Evolutionary conservation across 2,797 vertebrate species (phyloP).

Genomic region (Chloroceryle amazona): DNA sequence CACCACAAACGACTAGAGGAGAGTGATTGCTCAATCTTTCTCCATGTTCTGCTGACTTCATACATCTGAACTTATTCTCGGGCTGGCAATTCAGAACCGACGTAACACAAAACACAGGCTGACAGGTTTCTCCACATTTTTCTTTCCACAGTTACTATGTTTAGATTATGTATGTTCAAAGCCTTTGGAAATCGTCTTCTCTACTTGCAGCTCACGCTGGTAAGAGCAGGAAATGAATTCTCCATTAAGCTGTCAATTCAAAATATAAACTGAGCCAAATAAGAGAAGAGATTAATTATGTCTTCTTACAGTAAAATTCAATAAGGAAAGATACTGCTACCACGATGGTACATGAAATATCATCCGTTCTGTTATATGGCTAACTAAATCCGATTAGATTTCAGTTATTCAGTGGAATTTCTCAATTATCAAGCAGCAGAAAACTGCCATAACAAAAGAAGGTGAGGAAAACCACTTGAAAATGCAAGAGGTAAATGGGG

Average conservation of each 20-base stretch:
- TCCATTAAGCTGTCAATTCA: background rate
- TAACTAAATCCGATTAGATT: slow-evolving; percentile 6
- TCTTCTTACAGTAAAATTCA: background rate
- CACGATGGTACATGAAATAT: background rate
- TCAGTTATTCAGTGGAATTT: slow-evolving; percentile 4
- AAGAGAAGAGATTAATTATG: background rate
- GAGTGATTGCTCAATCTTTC: background rate
- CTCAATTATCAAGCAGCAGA: background rate
- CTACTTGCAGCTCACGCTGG: background rate
- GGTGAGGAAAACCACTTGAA: background rate
- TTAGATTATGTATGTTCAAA: background rate
- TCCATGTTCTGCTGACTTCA: background rate
- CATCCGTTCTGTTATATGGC: background rate
- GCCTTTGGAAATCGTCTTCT: background rate
- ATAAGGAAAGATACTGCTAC: background rate
- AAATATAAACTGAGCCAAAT: background rate
- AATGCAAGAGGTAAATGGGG: background rate
- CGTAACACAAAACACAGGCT: background rate
- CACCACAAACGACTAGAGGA: background rate
- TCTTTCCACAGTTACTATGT: background rate
- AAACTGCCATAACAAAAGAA: background rate
- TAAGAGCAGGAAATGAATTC: background rate
- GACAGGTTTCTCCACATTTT: background rate
- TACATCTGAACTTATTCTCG: background rate
- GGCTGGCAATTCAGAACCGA: background rate